phyloP scores from a whole-genome alignment of 1,140 invertebrate genomes.

The Drosophila chauvacae region DNA sequence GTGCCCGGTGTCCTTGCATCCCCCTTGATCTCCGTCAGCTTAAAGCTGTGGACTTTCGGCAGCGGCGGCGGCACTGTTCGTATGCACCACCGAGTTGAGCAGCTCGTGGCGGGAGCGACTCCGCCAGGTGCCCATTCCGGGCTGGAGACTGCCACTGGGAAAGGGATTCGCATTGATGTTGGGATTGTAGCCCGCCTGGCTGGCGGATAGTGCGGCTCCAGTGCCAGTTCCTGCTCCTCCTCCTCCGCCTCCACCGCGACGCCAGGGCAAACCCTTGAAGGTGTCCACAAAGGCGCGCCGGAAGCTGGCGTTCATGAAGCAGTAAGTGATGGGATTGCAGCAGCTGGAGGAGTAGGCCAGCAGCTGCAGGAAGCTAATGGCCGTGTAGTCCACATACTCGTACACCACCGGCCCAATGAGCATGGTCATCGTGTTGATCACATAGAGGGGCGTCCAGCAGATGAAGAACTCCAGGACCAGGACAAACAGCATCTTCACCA shows the following conservation, averaged over 20 bases:
- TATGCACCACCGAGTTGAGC: slow-evolving; percentile 62
- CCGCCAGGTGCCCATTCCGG: slow-evolving; percentile 55
- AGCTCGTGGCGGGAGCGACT: slow-evolving; percentile 57
- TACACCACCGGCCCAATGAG: slow-evolving; percentile 90
- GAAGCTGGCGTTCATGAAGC: slow-evolving; percentile 96
- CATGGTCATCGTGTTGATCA: slow-evolving; percentile 91
- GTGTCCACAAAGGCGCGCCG: slow-evolving; percentile 89
- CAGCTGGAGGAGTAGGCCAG: slow-evolving; percentile 94
- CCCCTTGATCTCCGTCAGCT: background rate
- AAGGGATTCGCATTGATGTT: slow-evolving; percentile 14
- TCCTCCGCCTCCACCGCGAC: background rate
- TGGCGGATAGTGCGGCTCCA: slow-evolving; percentile 37
- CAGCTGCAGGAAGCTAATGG: slow-evolving; percentile 91
- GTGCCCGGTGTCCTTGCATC: background rate
- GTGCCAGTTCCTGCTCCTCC: background rate
- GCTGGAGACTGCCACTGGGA: slow-evolving; percentile 20
- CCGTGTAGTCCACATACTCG: slow-evolving; percentile 89
- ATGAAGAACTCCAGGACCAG: slow-evolving; percentile 96
- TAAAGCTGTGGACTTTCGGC: slow-evolving; percentile 61
- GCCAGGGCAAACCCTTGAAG: slow-evolving; percentile 70
- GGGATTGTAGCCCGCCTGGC: slow-evolving; percentile 49
- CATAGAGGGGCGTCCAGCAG: slow-evolving; percentile 96
- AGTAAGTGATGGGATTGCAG: slow-evolving; percentile 96
- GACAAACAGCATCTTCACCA: slow-evolving; percentile 96
- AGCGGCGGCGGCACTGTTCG: slow-evolving; percentile 36